phyloP scores from a whole-genome alignment of 2,797 vertebrate species.

The Prionace glauca region DNA sequence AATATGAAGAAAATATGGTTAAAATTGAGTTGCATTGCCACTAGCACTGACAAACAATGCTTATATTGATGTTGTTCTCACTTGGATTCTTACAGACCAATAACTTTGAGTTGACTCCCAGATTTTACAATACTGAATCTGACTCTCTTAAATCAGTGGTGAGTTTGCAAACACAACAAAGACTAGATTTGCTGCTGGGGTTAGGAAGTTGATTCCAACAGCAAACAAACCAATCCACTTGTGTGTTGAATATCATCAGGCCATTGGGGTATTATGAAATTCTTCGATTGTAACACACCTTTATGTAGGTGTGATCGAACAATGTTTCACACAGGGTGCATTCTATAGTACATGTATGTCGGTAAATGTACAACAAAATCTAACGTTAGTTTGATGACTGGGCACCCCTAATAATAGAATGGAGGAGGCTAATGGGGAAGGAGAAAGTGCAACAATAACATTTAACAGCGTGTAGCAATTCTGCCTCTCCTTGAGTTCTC shows the following conservation, averaged over 20 bases:
- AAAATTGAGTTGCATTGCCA: not conserved
- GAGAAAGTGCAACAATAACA: not conserved
- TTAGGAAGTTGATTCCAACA: not conserved
- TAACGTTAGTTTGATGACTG: not conserved
- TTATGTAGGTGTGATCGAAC: not conserved
- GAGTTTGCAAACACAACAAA: not conserved
- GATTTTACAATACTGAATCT: not conserved
- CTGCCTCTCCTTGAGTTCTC: too few species aligned
- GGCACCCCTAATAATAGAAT: not conserved
- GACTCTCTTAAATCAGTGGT: not conserved
- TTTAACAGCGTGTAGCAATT: not conserved
- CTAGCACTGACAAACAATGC: not conserved
- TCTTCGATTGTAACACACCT: not conserved
- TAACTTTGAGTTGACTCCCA: not conserved
- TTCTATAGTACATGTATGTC: not conserved
- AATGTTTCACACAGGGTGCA: not conserved
- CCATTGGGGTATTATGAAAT: constrained; percentile 53
- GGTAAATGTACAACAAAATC: not conserved
- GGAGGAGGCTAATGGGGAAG: not conserved
- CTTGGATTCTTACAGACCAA: not conserved
- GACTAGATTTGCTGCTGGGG: not conserved
- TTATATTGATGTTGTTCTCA: not conserved
- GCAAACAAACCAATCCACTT: constrained; percentile 57
- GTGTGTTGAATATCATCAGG: constrained; percentile 63
- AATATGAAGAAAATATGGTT: not conserved